Evolutionary conservation across 2,888 invertebrate species (phyloP), one percentile per base, ranked within the genome.

Genomic region (Sarcophaga rosellei): DNA sequence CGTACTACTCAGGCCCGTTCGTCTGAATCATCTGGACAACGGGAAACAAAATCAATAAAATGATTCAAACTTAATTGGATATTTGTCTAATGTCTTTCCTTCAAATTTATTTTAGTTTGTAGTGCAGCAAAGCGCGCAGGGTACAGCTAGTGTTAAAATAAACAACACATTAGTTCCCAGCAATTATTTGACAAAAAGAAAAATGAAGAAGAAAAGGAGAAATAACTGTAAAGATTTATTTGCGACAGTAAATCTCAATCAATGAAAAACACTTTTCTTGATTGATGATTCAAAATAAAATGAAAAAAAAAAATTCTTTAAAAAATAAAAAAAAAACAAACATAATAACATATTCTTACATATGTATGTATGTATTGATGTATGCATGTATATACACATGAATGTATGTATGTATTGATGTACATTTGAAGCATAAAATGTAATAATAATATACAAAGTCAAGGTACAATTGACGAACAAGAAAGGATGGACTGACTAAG

Each of bases 231-330:
- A 81, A 78, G 75, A 84, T 84, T 87, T 82, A 78, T 87, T 82
- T 76, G 62, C 72, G n/a, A 68, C 81, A 75, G 72, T 84, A 84
- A 81, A 84, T 81, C 66, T 81, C 68, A 73, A 76, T 80, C 69
- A 76, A 57, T 20, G 66, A 80, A 69, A 69, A 80, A 57, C 75
- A 61, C 59, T 81, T 84, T 81, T 35, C 23, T 73, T 82, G 84
- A 87, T 87, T 84, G 87, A 87, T 87, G 76, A n/a, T 68, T 20
- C 20, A 25, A 72, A 57, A 53, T 15, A 53, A 57, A 65, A 65
- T 25, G 20, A 65, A 69, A 45, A 70, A 23, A 70, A 23, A 73
- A 74, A 12, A 68, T 10, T 35, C 2, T 35, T 35, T 35, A 8
- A 53, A 21, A 59, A 20, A 25, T 20, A 59, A 25, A 20, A 44